Base-by-base conservation (phyloP, 2,888 invertebrate species). In the Eledona agricola region DNA sequence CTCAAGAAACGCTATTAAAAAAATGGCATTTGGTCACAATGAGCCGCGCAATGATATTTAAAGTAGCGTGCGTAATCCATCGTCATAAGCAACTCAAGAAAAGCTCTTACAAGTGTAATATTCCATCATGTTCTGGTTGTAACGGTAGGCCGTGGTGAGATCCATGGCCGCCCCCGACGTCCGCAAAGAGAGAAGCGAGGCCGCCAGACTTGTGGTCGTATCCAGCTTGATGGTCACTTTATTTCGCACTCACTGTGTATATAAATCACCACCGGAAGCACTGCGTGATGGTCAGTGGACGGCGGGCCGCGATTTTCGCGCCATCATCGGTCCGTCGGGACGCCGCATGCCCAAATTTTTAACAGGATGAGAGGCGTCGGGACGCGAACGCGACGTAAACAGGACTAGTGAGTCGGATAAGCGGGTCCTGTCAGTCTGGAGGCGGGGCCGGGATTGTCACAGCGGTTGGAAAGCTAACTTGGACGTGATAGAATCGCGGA, bases 81-180 rank as follows among this genome's bases (percentile, higher is more conserved):
- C 4, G 6, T 19, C 5, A 26, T 7, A 10, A 7, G 6, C 26
- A 3, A 6, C 23, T 23, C 23, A 12, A 35, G 16, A 11, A 35
- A 23, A 12, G 34, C 28, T 64, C 90, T 92, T 86, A 93, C 93
- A 96, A 78, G 96, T 95, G 76, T 96, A 96, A 81, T 96, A 96
- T 83, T 96, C 96, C 96, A 96, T 95, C 94, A 96, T 95, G 78
- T 94, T 95, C 75, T 95, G 94, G 80, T 95, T 96, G 83, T 95
- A 95, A 71, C 95, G 85, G 79, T 95, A 95, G 70, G 94, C 93
- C 73, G 93, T 93, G 74, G 92, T 90, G 71, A 95, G 85, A 80
- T 95, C 94, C 87, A 95, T 91, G 64, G 87, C 86, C 68, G 83
- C 81, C 77, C 82, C 81, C 73, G 82, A 82, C 80, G 84, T 81